A percentile compares a stretch with the other conserved stretches of the same genome.
phyloP scores from a whole-genome alignment of 2,888 invertebrate genomes.

The Scelioninae gen. 1 region DNA sequence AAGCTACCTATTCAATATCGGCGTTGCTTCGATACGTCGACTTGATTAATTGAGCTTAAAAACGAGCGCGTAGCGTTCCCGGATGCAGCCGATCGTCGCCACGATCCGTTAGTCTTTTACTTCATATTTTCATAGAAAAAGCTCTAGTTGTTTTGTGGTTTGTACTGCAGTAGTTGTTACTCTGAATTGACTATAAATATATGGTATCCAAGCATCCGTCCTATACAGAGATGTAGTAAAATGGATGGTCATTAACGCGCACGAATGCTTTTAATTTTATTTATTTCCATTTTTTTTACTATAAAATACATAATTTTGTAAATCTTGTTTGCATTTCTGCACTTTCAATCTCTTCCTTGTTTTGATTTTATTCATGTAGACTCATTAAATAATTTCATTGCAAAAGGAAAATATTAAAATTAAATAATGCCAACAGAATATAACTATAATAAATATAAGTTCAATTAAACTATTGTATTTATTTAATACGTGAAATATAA shows the following conservation, averaged over 20 bases:
- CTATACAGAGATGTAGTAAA: neutral
- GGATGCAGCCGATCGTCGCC: constrained; percentile 48
- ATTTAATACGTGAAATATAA: no score
- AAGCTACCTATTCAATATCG: constrained; percentile 33
- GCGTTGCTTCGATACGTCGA: constrained; percentile 45
- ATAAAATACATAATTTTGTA: no score
- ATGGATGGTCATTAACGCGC: constrained; percentile 22
- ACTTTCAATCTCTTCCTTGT: no score
- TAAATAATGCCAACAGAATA: no score
- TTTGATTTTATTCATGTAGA: no score
- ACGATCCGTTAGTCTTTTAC: constrained; percentile 50
- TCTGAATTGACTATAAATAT: constrained; percentile 30
- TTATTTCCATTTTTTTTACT: no score
- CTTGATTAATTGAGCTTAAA: constrained; percentile 62
- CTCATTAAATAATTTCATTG: no score
- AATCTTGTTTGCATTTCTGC: no score
- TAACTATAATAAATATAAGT: no score
- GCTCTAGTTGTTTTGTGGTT: constrained; percentile 6
- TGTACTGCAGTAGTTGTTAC: constrained; percentile 6
- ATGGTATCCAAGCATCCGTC: constrained; percentile 11
- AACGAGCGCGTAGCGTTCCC: constrained; percentile 47
- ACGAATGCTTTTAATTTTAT: no score
- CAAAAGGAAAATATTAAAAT: no score
- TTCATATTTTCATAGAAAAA: constrained; percentile 34
- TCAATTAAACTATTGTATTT: no score